phyloP scores from a whole-genome alignment of 2,113 vertebrate species.

The Notarius quadriscutis region DNA sequence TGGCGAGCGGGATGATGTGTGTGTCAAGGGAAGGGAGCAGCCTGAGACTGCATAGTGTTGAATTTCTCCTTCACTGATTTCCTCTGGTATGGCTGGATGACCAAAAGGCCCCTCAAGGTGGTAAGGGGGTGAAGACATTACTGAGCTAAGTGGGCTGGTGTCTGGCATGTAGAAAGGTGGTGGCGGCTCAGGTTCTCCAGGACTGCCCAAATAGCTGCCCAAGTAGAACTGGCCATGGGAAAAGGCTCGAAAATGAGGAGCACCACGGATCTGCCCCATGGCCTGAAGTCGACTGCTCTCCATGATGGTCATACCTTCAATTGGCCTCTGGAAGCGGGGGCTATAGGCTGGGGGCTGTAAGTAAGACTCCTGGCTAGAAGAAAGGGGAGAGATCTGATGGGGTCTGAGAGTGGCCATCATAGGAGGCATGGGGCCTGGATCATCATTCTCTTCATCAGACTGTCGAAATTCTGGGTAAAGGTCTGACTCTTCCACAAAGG shows the following conservation, averaged over 20 bases:
- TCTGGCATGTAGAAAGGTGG: conserved; percentile 98
- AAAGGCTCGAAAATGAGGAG: conserved; percentile 85
- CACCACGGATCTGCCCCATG: conserved; percentile 84
- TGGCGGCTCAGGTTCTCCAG: conserved; percentile 87
- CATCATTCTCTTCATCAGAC: conserved; percentile 96
- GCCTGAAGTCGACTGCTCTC: conserved; percentile 87
- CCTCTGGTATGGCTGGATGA: conserved; percentile 92
- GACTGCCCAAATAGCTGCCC: conserved; percentile 87
- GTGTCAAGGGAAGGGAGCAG: conserved; percentile 90
- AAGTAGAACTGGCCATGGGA: conserved; percentile 83
- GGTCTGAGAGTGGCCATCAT: conserved; percentile 88
- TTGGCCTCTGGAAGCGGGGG: conserved; percentile 89
- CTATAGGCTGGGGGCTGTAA: conserved; percentile 98
- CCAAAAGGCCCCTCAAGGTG: conserved; percentile 89
- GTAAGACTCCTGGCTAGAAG: conserved; percentile 96
- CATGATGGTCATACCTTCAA: conserved; percentile 87
- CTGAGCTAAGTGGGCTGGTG: conserved; percentile 93
- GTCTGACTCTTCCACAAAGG: conserved; percentile 97
- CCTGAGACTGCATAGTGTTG: conserved; percentile 85
- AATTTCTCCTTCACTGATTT: conserved; percentile 83
- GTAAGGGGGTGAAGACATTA: conserved; percentile 95
- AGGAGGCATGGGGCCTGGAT: conserved; percentile 83
- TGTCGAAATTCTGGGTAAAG: conserved; percentile 97
- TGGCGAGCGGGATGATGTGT: conserved; percentile 88
- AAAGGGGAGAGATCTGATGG: conserved; percentile 89